Evolutionary conservation across 2,888 invertebrate genomes (phyloP), one percentile per base, ranked within the genome.

Genomic region (Phymatocera aterrima): DNA sequence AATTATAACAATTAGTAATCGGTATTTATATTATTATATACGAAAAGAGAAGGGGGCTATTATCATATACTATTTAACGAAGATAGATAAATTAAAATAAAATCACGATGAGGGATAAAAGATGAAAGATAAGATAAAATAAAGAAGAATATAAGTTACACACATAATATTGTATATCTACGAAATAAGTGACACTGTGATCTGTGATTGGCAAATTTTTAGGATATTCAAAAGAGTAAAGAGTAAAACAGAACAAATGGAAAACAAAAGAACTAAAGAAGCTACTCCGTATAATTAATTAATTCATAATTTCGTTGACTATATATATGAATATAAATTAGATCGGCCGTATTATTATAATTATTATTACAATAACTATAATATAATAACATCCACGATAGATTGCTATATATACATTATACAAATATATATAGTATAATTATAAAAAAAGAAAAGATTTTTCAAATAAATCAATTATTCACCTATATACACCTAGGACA

Each of bases 231-330:
- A 77, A 34, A 34, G 60, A 31, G 43, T 43, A 43, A 57, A 68
- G 21, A 78, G 40, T 40, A 75, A 48, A 2, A 34, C 40, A 43
- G 15, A 60, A 15, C 24, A 57, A 72, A 65, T 57, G 51, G 54
- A 28, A 18, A 40, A 43, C 15, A 18, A 28, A 5, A n/a, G n/a
- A n/a, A n/a, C n/a, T n/a, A 75, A 61, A 40, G 24, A 77, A 70
- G 21, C 28, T 54, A 40, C 43, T 77, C 79, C 51, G 72, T 72
- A 72, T 51, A 34, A 72, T 72, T 72, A 72, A 72, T 72, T 72
- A 72, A 72, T 72, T 51, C 31, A 72, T 72, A 48, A 60, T 80
- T 79, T 81, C 79, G 80, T 81, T 81, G 81, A 81, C 81, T 80
- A 77, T 79, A 80, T n/a, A 61, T 43, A 64, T 34, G 40, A 51